A percentile compares a stretch with the other conserved stretches of the same genome.
These are phyloP conservation scores for Bubo scandiacus DNA, from an alignment of 2,113 vertebrate species.

Conservation along the genomic window DNA sequence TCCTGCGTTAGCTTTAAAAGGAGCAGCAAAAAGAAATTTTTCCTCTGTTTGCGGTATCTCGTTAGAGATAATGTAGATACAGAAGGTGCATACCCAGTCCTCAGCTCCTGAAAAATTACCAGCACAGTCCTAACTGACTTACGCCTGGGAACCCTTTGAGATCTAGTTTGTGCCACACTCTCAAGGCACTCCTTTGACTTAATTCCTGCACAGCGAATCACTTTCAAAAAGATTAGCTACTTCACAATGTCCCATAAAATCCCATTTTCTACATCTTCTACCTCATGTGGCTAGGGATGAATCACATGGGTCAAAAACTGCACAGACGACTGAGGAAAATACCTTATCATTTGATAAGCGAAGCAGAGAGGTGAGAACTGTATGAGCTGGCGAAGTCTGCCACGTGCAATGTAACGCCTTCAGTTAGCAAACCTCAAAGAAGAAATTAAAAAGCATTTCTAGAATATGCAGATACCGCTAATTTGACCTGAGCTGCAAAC, in stretches of 20 bases:
- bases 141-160: background rate
- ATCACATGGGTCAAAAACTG: fast-evolving
- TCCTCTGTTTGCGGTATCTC: background rate
- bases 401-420: fast-evolving
- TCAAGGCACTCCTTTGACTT: background rate
- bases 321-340: fast-evolving
- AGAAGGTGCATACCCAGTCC: fast-evolving
- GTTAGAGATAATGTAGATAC: background rate
- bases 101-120: background rate
- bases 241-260: background rate
- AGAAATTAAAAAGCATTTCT: fast-evolving
- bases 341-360: fast-evolving
- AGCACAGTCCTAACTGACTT: background rate
- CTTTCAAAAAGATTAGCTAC: background rate
- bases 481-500: background rate
- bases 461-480: background rate
- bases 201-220: background rate
- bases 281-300: background rate
- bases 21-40: background rate
- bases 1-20: background rate
- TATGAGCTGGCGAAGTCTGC: background rate
- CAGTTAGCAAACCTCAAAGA: fast-evolving
- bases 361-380: background rate
- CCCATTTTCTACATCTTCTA: background rate
- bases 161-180: fast-evolving